These are phyloP conservation scores for Leptosomus discolor DNA, from an alignment of 2,113 vertebrate species.

Conservation along the genomic window DNA sequence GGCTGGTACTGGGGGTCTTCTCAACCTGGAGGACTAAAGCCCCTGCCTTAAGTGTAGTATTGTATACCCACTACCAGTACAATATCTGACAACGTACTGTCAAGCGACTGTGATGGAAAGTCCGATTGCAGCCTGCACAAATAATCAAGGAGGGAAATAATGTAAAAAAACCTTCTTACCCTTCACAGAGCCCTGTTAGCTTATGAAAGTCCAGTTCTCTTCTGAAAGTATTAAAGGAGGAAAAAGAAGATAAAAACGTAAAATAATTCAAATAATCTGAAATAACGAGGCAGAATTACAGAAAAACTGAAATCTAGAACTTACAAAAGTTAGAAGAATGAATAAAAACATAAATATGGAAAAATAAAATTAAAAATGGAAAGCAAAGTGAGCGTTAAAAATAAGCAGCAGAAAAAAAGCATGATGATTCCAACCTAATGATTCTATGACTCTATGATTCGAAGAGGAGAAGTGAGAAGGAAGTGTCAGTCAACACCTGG, in stretches of 20 bases:
- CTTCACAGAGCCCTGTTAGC: background rate
- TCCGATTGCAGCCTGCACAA: background rate
- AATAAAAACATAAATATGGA: background rate
- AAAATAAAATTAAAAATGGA: background rate
- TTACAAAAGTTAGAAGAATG: background rate
- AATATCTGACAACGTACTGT: background rate
- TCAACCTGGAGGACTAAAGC: background rate
- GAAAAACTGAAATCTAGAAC: background rate
- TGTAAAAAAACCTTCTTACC: background rate
- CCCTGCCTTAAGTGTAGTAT: background rate
- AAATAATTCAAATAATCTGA: background rate
- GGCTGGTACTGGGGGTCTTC: background rate
- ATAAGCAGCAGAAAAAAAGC: background rate
- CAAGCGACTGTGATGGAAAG: background rate
- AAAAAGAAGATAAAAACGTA: background rate
- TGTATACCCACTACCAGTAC: background rate
- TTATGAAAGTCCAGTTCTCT: background rate
- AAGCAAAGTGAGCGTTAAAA: background rate
- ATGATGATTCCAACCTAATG: too few relatives aligned
- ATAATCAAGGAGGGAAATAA: background rate
- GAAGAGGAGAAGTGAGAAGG: too few relatives aligned
- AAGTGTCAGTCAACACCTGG: too few relatives aligned
- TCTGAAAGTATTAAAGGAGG: background rate
- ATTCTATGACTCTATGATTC: too few relatives aligned
- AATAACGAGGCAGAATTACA: background rate